Conservation (phyloP, 2,888 invertebrate genomes). For the Phania funesta region DNA sequence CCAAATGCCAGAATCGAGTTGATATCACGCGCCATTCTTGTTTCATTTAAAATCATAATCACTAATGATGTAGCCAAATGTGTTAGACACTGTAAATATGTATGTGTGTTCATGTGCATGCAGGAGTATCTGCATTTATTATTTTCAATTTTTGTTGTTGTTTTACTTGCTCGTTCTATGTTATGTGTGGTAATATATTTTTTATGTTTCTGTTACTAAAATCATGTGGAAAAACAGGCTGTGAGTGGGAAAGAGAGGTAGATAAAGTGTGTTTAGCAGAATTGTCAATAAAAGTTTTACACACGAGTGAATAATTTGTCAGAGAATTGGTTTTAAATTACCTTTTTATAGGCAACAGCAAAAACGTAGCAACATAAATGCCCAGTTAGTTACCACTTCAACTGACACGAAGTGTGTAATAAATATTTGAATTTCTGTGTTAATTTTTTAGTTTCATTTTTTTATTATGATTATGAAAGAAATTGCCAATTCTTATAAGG, state of each 20-base stretch:
- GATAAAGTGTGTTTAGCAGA: neutral
- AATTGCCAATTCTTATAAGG: neutral
- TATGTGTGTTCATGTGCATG: neutral
- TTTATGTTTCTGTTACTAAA: neutral
- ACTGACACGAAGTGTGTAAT: conserved; percentile 15
- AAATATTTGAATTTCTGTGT: conserved; percentile 2
- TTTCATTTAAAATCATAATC: too few species aligned
- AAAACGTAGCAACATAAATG: conserved; percentile 9
- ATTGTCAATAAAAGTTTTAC: conserved; percentile 61
- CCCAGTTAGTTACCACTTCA: conserved; percentile 11
- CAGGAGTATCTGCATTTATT: neutral
- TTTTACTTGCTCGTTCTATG: neutral
- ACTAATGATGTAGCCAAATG: too few species aligned
- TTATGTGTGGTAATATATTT: neutral
- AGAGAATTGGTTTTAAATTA: conserved; percentile 61
- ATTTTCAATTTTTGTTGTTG: too few species aligned
- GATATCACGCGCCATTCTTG: too few species aligned
- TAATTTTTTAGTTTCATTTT: neutral
- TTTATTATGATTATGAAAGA: neutral
- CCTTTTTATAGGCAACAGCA: conserved; percentile 49
- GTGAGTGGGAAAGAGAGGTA: neutral
- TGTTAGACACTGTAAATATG: neutral
- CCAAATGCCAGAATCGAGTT: too few species aligned
- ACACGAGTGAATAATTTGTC: conserved; percentile 57
- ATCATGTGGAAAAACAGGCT: neutral